Evolutionary conservation across 2,888 invertebrate species (phyloP), one percentile per base, ranked within the genome.

Genomic region (Pyrocoelia pectoralis): DNA sequence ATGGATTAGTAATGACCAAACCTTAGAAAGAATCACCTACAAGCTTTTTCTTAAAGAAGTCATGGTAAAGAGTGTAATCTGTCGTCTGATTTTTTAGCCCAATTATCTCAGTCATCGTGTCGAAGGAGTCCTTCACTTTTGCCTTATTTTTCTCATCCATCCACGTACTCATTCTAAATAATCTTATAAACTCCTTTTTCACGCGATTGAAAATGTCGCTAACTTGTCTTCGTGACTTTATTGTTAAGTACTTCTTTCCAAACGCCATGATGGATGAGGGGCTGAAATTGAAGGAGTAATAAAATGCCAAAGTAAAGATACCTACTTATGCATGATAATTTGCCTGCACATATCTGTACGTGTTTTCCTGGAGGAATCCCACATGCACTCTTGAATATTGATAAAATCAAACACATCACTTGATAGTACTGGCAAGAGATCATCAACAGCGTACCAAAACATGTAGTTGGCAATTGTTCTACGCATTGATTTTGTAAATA

Each of bases 391-490:
- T 15, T 43, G 8, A 13, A 12, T 13, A 8, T 43, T 43, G 15
- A 8, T 1, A 4, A 43, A 1, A 5, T 43, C 13, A 6, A 15
- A 8, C 1, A 43, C 3, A 13, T 43, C 15, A 15, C 1, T 13
- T 8, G 41, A 3, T 5, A 43, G 12, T 5, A 43, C 8, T 8
- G 41, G 41, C 13, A 43, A 13, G 8, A 43, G 15, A 43, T 43
- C 41, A 3, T 43, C 13, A 2, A 43, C 8, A 2, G 15, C 41
- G 12, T 8, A 12, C 41, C 41, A 43, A 13, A 15, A 15, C 14
- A 43, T 43, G 9, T 43, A 43, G 15, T 43, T 43, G 15, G 41
- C 33, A n/a, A 33, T 33, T 33, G n/a, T 33, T 33, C 33, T 33
- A 8, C n/a, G 12, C 15, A 43, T 15, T 8, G 4, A 4, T 40